Evolutionary conservation across 2,113 vertebrate genomes (phyloP).

Genomic region (Microcebus ravelobensis): DNA sequence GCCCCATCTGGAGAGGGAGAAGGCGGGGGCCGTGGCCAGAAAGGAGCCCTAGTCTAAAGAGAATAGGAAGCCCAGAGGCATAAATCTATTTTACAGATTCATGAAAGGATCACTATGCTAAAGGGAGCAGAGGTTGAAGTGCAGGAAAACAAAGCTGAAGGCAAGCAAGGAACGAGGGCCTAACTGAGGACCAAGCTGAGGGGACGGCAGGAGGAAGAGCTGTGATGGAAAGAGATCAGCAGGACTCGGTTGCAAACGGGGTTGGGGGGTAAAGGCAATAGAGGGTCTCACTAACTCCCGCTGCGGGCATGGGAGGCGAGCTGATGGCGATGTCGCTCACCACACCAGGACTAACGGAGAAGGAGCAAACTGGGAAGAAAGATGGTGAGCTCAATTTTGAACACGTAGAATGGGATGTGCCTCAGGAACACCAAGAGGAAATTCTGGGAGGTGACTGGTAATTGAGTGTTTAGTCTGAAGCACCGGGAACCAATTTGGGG

Average conservation of each 20-base stretch:
- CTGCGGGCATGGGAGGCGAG: background rate
- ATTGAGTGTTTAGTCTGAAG: slow-evolving; percentile 39
- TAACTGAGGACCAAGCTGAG: background rate
- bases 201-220: background rate
- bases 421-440: background rate
- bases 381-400: background rate
- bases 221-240: fast-evolving
- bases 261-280: background rate
- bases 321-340: background rate
- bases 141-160: background rate
- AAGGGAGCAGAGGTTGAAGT: background rate
- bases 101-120: background rate
- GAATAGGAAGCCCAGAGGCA: background rate
- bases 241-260: background rate
- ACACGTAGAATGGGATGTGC: background rate
- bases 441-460: slow-evolving; percentile 14
- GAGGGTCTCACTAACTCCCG: background rate
- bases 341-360: background rate
- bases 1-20: background rate
- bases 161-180: background rate
- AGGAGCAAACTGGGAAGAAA: background rate
- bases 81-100: background rate
- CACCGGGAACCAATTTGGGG: background rate
- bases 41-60: background rate
- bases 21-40: background rate